Base-by-base conservation (phyloP, 1,140 invertebrate species). In the Caerostris extrusa region DNA sequence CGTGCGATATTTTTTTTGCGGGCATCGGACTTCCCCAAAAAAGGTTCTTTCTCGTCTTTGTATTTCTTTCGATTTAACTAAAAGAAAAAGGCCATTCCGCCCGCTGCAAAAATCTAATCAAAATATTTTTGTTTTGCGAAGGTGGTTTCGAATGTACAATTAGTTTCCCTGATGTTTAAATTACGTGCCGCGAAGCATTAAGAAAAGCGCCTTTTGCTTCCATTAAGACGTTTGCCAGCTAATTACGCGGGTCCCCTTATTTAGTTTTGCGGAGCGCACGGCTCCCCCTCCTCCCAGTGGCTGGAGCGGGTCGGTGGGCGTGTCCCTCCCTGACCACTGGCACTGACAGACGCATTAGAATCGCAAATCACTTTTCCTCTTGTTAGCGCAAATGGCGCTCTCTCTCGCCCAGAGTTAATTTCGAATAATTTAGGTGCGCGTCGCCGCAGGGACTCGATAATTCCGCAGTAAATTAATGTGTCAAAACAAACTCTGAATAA, bases 221-320 rank as follows among this genome's bases (percentile, higher is more conserved):
- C 90, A 91, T 91, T 91, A 91, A 91, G 90, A 91, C 71, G 77
- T 91, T 91, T 91, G 57, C 55, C 17, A 50, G 90, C 77, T 91
- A 91, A 91, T 91, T 82, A 77, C 90, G 19, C 17, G 19, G 56
- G 90, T 55, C 17, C 61, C 53, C 71, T 91, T 91, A 82, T 77
- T 69, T 77, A 50, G 71, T 77, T 77, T 77, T 91, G 53, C 55
- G 56, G 8, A 50, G 12, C 50, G 69, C 90, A 55, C 56, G 90
- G 53, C 19, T 57, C 56, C 58, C 17, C 57, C 58, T 34, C 34
- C 34, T 87, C 57, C 58, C 77, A 55, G 77, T 81, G 77, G 77
- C 77, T 81, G 77, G 82, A 4, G n/a, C n/a, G 50, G 34, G 85
- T 56, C 8, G 85, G 55, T 55, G 17, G 58, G 34, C 58, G 58